phyloP scores from a whole-genome alignment of 2,113 vertebrate species.

The Petrocephalus microphthalmus region DNA sequence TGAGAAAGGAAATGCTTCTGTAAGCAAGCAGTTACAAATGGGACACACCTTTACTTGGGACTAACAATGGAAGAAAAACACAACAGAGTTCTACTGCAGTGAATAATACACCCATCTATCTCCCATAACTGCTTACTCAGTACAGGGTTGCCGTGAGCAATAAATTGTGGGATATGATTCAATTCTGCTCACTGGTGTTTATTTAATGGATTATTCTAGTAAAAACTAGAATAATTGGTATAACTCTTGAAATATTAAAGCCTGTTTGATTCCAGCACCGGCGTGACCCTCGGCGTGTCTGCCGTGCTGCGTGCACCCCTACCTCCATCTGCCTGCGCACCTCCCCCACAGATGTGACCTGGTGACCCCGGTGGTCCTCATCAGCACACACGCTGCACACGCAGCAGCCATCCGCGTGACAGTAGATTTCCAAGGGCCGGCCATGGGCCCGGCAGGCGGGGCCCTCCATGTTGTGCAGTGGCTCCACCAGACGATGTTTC shows the following conservation, averaged over 20 bases:
- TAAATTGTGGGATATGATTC: background rate
- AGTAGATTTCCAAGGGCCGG: slow-evolving; percentile 69
- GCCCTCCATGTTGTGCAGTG: slow-evolving; percentile 58
- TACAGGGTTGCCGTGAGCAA: background rate
- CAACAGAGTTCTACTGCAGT: background rate
- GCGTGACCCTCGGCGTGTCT: background rate
- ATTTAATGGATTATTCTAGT: background rate
- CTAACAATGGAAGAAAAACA: background rate
- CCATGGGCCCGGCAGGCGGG: slow-evolving; percentile 63
- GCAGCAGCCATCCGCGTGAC: slow-evolving; percentile 55
- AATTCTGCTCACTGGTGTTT: background rate
- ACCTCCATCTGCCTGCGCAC: slow-evolving; percentile 45
- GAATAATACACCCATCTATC: background rate
- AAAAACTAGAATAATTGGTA: background rate
- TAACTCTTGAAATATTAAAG: background rate
- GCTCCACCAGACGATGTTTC: slow-evolving; percentile 67
- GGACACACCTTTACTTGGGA: background rate
- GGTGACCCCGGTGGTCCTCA: slow-evolving; percentile 42
- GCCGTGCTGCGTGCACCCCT: background rate
- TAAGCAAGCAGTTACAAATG: background rate
- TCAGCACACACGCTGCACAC: slow-evolving; percentile 65
- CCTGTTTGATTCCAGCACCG: background rate
- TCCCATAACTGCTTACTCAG: background rate
- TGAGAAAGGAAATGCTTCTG: background rate
- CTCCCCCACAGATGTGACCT: slow-evolving; percentile 35